Base-by-base conservation (phyloP, 2,888 invertebrate species). In the Nomada ferruginata region DNA sequence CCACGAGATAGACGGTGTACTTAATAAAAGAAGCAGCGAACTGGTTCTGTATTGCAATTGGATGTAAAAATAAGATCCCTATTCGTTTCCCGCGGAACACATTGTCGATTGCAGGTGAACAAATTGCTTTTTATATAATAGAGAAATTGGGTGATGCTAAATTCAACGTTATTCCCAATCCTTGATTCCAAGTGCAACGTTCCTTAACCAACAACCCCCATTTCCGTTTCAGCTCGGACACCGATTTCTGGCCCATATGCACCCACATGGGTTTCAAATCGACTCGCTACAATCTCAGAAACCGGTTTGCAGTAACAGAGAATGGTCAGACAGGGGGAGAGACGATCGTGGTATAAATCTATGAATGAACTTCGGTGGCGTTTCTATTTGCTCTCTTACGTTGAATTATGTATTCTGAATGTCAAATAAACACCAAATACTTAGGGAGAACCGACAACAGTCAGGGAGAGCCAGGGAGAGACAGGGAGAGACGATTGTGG, bases 11-110 rank as follows among this genome's bases (percentile, higher is more conserved):
- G 18, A 5, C 44, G 47, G 42, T 23, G n/a, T 59, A 42, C 57
- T 52, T 15, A n/a, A 29, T 15, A n/a, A 47, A 23, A 70, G 26
- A 55, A 50, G 36, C 65, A 23, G 15, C 2, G 59, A 55, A 52
- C 42, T 57, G 20, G n/a, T 29, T 55, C 63, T 44, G 5, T 36
- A 50, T 59, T 29, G 18, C 50, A 72, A 59, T 52, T 50, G 52
- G 11, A 50, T 13, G 29, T 10, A 42, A 52, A 42, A 42, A 36
- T 1, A 20, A 68, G 0, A 42, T 68, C 18, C 0, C 47, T 47
- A 10, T 13, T 47, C 47, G 0, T 68, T 15, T 9, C 4, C 15
- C 3, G n/a, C 0, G 29, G n/a, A 5, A 13, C n/a, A 18, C 10
- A 23, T 2, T 64, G 18, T 47, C 63, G 18, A 44, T 57, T 42